Evolutionary conservation across 2,113 vertebrate species (phyloP).

Genomic region (Junco hyemalis): DNA sequence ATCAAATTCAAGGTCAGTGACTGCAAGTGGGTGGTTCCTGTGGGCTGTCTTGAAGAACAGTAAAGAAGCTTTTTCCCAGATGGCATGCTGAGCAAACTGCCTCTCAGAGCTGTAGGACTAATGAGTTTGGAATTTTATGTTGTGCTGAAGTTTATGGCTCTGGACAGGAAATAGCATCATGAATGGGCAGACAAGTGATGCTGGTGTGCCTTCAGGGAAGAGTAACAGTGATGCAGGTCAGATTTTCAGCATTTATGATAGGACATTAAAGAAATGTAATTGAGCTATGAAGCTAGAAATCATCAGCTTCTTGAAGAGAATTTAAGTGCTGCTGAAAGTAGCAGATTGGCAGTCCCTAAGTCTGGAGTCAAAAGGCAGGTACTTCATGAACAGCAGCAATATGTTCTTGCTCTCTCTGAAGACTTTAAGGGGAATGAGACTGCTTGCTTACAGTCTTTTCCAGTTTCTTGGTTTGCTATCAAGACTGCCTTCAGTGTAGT

Average conservation of each 20-base stretch:
- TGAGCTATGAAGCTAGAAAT: neutral
- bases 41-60: neutral
- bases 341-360: neutral
- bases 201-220: neutral
- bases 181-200: neutral
- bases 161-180: neutral
- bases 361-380: neutral
- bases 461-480: neutral
- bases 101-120: neutral
- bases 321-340: neutral
- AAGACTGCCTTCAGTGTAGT: neutral
- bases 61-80: slow-evolving; percentile 6
- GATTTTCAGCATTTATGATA: neutral
- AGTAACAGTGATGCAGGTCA: neutral
- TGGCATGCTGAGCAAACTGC: neutral
- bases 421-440: neutral
- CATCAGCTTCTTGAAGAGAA: neutral
- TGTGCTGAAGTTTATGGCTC: neutral
- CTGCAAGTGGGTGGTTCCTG: slow-evolving; percentile 4
- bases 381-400: neutral
- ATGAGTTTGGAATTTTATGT: neutral
- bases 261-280: slow-evolving; percentile 3
- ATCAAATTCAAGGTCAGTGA: slow-evolving; percentile 28
- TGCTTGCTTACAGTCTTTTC: neutral
- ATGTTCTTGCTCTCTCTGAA: neutral